A percentile compares a stretch with the other conserved stretches of the same genome.
phyloP scores from a whole-genome alignment of 2,888 invertebrate genomes.

The Galerucella pusilla region DNA sequence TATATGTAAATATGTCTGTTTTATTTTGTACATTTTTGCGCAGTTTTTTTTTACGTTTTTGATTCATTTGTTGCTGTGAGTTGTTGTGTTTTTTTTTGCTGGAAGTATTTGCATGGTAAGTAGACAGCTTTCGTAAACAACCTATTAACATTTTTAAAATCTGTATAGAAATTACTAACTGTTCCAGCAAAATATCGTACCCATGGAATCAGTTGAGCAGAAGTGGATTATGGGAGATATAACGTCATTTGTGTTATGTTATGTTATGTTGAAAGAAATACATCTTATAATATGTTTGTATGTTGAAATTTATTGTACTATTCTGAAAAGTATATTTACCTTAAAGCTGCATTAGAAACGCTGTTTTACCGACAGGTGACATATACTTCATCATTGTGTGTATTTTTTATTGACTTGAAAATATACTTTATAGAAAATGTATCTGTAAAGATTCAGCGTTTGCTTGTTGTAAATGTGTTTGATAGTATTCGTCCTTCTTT shows the following conservation, averaged over 20 bases:
- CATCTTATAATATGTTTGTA: not conserved
- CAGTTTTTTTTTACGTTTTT: conserved; percentile 29
- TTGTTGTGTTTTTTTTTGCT: conserved; percentile 43
- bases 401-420: no score
- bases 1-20: conserved; percentile 9
- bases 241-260: not conserved
- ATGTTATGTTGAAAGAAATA: not conserved
- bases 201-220: conserved; percentile 58
- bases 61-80: conserved; percentile 35
- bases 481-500: not conserved
- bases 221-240: conserved; percentile 57
- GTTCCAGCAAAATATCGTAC: conserved; percentile 58
- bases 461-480: no score
- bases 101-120: conserved; percentile 60
- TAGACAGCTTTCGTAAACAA: conserved; percentile 49
- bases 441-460: no score
- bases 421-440: no score
- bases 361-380: no score
- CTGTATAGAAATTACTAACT: conserved; percentile 46
- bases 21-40: conserved; percentile 31
- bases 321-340: no score
- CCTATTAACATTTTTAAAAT: conserved; percentile 39
- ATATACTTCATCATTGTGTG: no score
- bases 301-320: not conserved
- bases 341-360: no score